Conservation (phyloP, 2,888 invertebrate genomes). For the Polietes domitor region DNA sequence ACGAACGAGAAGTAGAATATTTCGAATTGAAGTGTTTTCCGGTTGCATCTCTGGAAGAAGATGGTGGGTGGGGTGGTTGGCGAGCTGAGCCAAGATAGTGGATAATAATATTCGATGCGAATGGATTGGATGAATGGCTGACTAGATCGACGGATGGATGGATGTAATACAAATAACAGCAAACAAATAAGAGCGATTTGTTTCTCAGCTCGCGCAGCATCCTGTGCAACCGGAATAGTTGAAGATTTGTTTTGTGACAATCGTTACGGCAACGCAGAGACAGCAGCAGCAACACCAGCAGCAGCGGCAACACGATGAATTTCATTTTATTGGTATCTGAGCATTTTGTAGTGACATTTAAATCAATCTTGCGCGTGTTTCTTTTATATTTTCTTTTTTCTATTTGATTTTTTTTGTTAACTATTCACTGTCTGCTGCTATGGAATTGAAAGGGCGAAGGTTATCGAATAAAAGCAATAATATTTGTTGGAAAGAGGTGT, state of each 20-base stretch:
- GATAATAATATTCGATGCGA: background rate
- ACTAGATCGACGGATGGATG: slow-evolving; percentile 58
- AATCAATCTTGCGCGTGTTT: slow-evolving; percentile 55
- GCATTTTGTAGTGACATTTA: slow-evolving; percentile 58
- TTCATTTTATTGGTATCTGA: slow-evolving; percentile 64
- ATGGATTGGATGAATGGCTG: slow-evolving; percentile 20
- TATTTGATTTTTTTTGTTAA: background rate
- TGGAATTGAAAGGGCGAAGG: too few relatives aligned
- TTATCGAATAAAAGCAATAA: too few relatives aligned
- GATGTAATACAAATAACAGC: slow-evolving; percentile 56
- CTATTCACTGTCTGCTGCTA: slow-evolving; percentile 1
- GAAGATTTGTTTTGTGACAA: slow-evolving; percentile 59
- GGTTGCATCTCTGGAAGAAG: slow-evolving; percentile 22
- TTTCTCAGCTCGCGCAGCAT: slow-evolving; percentile 45
- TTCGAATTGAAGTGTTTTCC: slow-evolving; percentile 44
- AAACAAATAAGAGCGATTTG: slow-evolving; percentile 63
- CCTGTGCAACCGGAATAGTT: slow-evolving; percentile 33
- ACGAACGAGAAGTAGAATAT: slow-evolving; percentile 23
- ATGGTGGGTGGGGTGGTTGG: background rate
- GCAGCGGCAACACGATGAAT: slow-evolving; percentile 54
- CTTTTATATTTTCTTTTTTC: background rate
- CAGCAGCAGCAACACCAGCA: background rate
- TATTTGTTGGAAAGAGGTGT: too few relatives aligned
- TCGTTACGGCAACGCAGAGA: slow-evolving; percentile 21
- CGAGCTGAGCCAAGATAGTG: too few relatives aligned